Evolutionary conservation across 53 echinoderm and acorn worm genomes (phyloP), one percentile per base, ranked within the genome.

Genomic region (Stichopus horrens): DNA sequence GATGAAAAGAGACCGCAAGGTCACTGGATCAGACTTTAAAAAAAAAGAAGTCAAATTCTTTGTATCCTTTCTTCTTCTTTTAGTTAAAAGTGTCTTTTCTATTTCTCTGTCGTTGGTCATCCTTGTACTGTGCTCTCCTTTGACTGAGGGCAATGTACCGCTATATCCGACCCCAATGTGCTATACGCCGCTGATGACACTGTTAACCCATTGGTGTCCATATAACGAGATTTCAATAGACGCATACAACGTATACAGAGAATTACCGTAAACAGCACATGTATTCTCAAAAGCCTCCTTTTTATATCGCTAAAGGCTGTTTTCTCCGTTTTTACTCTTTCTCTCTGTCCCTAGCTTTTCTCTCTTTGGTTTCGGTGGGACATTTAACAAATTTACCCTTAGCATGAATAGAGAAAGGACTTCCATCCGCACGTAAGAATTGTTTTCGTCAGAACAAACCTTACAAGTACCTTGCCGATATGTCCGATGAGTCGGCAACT

Each of bases 1-100:
- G 10, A 52, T 79, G 79, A 79, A 79, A 54, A 79, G 79, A 79
- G 79, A 19, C 79, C 52, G 55, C 79, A 19, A 52, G 51, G 79
- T 79, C 37, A 2, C 37, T 37, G 37, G 37, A 37, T 2, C 37
- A 37, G 37, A 37, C 37, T 37, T 16, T 19, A 16, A 79, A 79
- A 79, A 52, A 52, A 52, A 79, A 79, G 16, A 79, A 79, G 79
- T 79, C 79, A 79, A 79, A 79, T 79, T 79, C 79, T 79, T 79
- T 79, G 79, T 53, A 79, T 53, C 79, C 53, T 63, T 9, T 63
- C 63, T 63, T 16, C 16, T 16, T 63, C 63, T 13, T 63, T 63
- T 16, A 63, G 10, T 63, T 16, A 63, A 63, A 63, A 16, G 11
- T 63, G 10, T 16, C 63, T 63, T 63, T 63, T 63, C 16, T 63